A percentile compares a stretch with the other conserved stretches of the same genome.
These are phyloP conservation scores for pig (Sus scrofa) DNA, from an alignment of 2,113 vertebrate genomes.

Conservation along the genomic window T2T-Sscrofa CM000824.6:192247001-192247500, in stretches of 20 bases:
- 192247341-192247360: not conserved
- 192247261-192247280: not conserved
- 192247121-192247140: not conserved
- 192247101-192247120: not conserved
- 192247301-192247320: conserved; percentile 7
- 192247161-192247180: not conserved
- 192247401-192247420: not conserved
- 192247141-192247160: not conserved
- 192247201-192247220: not conserved
- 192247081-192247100: not conserved
- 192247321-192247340: conserved; percentile 42
- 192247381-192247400: conserved; percentile 44
- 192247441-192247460: not conserved
- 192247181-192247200: not conserved
- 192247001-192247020: no score
- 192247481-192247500: conserved; percentile 3
- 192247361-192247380: conserved; percentile 24
- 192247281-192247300: not conserved
- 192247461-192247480: not conserved
- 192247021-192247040: no score
- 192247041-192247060: not conserved
- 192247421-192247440: not conserved
- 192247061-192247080: not conserved
- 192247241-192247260: not conserved
- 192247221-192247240: not conserved